Conservation (phyloP, 1,140 invertebrate species). For the Saxidomus purpurata region DNA sequence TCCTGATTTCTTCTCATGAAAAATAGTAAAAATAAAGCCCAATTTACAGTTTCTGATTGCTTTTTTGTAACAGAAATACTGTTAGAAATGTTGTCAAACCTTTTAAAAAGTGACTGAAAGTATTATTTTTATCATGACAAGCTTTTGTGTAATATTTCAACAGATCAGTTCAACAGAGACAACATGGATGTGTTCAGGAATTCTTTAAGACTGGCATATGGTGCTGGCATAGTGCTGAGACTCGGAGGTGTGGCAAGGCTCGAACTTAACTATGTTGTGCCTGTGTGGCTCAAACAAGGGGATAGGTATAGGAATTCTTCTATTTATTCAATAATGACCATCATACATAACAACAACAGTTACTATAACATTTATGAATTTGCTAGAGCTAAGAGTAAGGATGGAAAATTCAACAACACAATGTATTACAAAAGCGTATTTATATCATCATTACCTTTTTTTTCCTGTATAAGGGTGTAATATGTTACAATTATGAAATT, state of each 20-base stretch:
- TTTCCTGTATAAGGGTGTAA: neutral
- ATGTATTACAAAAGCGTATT: neutral
- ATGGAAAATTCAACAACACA: neutral
- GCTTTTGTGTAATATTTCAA: too few relatives aligned
- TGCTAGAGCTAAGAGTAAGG: neutral
- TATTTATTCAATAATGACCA: neutral
- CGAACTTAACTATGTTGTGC: slow-evolving; percentile 95
- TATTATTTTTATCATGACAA: too few relatives aligned
- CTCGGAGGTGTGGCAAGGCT: slow-evolving; percentile 92
- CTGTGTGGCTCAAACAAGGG: slow-evolving; percentile 88
- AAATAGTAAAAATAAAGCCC: too few relatives aligned
- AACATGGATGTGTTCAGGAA: slow-evolving; percentile 42
- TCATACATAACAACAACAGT: neutral
- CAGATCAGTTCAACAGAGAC: slow-evolving; percentile 53
- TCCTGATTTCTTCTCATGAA: too few relatives aligned
- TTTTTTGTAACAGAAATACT: too few relatives aligned
- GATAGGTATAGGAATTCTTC: slow-evolving; percentile 84
- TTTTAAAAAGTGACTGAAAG: too few relatives aligned
- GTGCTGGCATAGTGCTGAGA: slow-evolving; percentile 87
- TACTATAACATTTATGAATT: too few relatives aligned
- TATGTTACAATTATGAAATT: neutral
- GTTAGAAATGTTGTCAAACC: too few relatives aligned
- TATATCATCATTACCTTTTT: neutral
- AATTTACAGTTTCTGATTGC: too few relatives aligned
- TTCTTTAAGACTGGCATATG: slow-evolving; percentile 77